A percentile compares a stretch with the other conserved stretches of the same genome.
Evolutionary conservation across 2,113 vertebrate genomes (phyloP).

Genomic region (Dasypus novemcinctus): DNA sequence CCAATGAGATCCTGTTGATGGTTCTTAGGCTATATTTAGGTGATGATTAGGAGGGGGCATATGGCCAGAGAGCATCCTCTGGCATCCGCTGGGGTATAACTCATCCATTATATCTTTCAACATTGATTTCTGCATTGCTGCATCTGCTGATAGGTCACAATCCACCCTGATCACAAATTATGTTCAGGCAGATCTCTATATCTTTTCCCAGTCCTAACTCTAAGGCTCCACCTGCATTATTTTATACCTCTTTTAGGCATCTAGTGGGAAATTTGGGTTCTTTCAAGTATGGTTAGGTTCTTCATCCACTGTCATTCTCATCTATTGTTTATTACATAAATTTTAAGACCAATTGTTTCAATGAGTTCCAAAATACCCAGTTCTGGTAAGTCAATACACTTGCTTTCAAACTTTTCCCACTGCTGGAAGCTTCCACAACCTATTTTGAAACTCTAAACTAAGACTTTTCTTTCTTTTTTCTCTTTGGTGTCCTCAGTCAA

Average conservation of each 20-base stretch:
- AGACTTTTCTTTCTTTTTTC: neutral
- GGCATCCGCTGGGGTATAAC: neutral
- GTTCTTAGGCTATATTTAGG: neutral
- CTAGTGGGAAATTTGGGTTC: conserved; percentile 7
- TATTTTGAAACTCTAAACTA: conserved; percentile 55
- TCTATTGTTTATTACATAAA: conserved; percentile 49
- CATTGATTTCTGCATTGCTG: neutral
- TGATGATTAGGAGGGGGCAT: neutral
- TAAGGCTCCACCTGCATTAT: neutral
- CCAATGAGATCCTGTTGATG: neutral
- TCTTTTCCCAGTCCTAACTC: conserved; percentile 27
- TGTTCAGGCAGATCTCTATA: neutral
- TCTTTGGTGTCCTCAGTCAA: neutral
- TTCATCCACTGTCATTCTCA: conserved; percentile 7
- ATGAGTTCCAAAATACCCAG: conserved; percentile 12
- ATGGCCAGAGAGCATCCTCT: neutral
- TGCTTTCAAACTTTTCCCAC: conserved; percentile 46
- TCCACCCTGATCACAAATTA: neutral
- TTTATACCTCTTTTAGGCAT: conserved; percentile 26
- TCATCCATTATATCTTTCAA: neutral
- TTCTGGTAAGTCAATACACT: conserved; percentile 33
- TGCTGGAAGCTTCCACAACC: neutral
- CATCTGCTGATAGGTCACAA: neutral
- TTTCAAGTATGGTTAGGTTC: conserved; percentile 36
- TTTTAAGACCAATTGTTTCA: conserved; percentile 51